phyloP scores from a whole-genome alignment of 2,797 vertebrate species.

The Kryptolebias ocellatus region DNA sequence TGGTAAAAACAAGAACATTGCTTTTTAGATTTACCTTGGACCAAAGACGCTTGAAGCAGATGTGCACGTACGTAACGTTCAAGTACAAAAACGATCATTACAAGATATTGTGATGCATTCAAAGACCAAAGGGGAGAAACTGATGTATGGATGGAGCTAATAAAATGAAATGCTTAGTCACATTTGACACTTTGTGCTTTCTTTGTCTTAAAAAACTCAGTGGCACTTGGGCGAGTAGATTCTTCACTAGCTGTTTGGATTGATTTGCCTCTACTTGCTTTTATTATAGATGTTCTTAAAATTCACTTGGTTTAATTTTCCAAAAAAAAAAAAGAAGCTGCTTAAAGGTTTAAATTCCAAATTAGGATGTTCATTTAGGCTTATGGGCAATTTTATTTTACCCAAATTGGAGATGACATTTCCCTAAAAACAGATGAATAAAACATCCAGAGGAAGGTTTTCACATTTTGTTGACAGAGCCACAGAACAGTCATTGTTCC shows the following conservation, averaged over 20 bases:
- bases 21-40: background rate
- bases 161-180: background rate
- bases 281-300: too few relatives aligned
- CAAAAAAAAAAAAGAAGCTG: too few relatives aligned
- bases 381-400: background rate
- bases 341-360: too few relatives aligned
- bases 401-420: background rate
- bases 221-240: background rate
- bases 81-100: background rate
- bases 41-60: background rate
- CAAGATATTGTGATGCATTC: background rate
- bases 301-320: too few relatives aligned
- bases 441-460: background rate
- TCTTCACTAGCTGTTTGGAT: background rate
- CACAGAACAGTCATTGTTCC: slow-evolving; percentile 13
- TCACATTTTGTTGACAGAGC: slow-evolving; percentile 20
- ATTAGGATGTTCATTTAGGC: too few relatives aligned
- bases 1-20: background rate
- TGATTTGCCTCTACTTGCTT: background rate
- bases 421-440: background rate
- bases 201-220: background rate
- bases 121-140: background rate
- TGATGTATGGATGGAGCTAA: background rate
- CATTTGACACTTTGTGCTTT: background rate
- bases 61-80: background rate